Evolutionary conservation across 2,888 invertebrate species (phyloP).

Genomic region (Sarcophaga carnaria): DNA sequence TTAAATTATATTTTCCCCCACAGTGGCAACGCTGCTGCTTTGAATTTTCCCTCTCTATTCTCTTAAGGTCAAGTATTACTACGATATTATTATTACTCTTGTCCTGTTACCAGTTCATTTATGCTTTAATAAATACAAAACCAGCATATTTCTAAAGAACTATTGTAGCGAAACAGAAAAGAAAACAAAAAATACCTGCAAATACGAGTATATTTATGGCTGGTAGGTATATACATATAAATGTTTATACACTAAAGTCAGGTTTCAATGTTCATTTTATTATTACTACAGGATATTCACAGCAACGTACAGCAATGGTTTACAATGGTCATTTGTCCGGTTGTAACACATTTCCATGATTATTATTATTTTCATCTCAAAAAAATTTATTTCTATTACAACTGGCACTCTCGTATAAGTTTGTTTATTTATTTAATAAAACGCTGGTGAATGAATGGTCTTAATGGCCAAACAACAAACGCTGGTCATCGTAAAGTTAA

Average conservation of each 20-base stretch:
- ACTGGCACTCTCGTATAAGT: background rate
- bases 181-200: background rate
- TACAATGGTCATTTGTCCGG: conserved; percentile 56
- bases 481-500: conserved; percentile 56
- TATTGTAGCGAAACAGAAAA: conserved; percentile 17
- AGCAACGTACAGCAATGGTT: background rate
- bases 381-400: background rate
- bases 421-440: conserved; percentile 36
- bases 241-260: background rate
- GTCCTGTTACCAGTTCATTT: conserved; percentile 10
- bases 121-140: conserved; percentile 11
- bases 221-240: background rate
- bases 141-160: conserved; percentile 7
- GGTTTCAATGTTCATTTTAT: background rate
- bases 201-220: background rate
- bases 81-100: conserved; percentile 3
- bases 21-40: background rate
- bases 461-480: conserved; percentile 55
- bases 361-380: conserved; percentile 59
- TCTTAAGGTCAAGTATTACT: conserved; percentile 25
- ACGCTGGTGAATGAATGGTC: conserved; percentile 48
- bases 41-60: background rate
- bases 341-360: conserved; percentile 32
- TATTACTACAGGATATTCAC: background rate
- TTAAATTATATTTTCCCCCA: no score